Percentiles rank a stretch among this genome's conserved stretches.
These are phyloP conservation scores for Laothoe populi DNA, from an alignment of 2,888 invertebrate species.

Conservation along the genomic window DNA sequence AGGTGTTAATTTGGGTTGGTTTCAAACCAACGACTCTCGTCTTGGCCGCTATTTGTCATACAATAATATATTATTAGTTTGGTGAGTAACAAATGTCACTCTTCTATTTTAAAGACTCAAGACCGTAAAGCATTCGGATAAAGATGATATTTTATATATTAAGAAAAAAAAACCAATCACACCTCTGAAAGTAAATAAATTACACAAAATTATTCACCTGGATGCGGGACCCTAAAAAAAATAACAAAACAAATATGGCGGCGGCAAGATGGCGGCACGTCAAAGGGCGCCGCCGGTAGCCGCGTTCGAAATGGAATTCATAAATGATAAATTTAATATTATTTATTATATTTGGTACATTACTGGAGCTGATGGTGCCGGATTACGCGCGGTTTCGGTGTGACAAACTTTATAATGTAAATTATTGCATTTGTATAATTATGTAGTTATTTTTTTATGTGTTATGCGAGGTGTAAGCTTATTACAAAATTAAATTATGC, in stretches of 20 bases:
- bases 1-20: too few relatives aligned
- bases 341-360: conserved; percentile 68
- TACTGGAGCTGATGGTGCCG: conserved; percentile 58
- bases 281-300: conserved; percentile 81
- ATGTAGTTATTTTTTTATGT: conserved; percentile 2
- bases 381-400: conserved; percentile 49
- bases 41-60: too few relatives aligned
- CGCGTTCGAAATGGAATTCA: conserved; percentile 71
- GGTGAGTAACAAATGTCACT: background rate
- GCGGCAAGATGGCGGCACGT: conserved; percentile 72
- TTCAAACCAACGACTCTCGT: too few relatives aligned
- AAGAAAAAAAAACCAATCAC: background rate
- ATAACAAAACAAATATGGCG: conserved; percentile 76
- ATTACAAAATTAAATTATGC: conserved; percentile 16
- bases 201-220: conserved; percentile 12
- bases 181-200: conserved; percentile 15
- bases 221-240: conserved; percentile 54
- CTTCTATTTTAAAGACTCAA: background rate
- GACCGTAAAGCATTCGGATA: background rate
- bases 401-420: conserved; percentile 44
- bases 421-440: conserved; percentile 21
- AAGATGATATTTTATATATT: conserved; percentile 7
- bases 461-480: conserved; percentile 4
- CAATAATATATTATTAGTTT: background rate
- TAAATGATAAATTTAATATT: conserved; percentile 84